Evolutionary conservation across 1,140 invertebrate species (phyloP), one percentile per base, ranked within the genome.

Genomic region (Archegozetes longisetosus): DNA sequence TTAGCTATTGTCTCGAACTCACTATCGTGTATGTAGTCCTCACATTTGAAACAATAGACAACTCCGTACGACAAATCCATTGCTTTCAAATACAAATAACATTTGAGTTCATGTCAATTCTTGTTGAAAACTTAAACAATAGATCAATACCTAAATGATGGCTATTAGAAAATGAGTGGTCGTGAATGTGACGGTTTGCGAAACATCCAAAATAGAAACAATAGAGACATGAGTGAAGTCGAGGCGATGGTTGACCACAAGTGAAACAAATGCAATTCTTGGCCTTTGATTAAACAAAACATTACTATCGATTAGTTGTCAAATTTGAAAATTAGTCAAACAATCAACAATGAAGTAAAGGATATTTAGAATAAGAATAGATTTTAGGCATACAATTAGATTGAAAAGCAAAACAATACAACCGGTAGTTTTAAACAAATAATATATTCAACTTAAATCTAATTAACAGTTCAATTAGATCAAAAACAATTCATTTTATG

Each of bases 161-260:
- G 68, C 84, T 84, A 66, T 84, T 84, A 13, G 76, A 75, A 68
- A 81, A 82, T 29, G 82, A 80, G 77, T 94, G 90, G 55, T 88
- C 82, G 67, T 87, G 82, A 64, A 92, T 88, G 68, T 93, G 89
- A 56, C 77, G 77, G 29, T 80, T 77, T 53, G 74, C 77, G 64
- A 86, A 85, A 70, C 91, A 95, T 23, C 85, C 89, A 73, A 94
- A 89, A 72, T 81, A 91, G 64, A 92, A 85, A 75, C 91, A 95
- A 63, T 88, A 83, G 25, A 94, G 74, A 72, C 91, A 95, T 26
- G 86, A 84, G 74, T 91, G 87, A 59, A 92, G 74, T 51, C 86
- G 56, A 46, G 83, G 80, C 48, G 82, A 6, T n/a, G 27, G n/a
- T 1, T 51, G 49, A 6, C 82, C 79, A 73, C 88, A 91, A 54